Percentiles rank a stretch among this genome's conserved stretches.
phyloP scores from a whole-genome alignment of 2,797 vertebrate species.

The Pangasius mekongensis region DNA sequence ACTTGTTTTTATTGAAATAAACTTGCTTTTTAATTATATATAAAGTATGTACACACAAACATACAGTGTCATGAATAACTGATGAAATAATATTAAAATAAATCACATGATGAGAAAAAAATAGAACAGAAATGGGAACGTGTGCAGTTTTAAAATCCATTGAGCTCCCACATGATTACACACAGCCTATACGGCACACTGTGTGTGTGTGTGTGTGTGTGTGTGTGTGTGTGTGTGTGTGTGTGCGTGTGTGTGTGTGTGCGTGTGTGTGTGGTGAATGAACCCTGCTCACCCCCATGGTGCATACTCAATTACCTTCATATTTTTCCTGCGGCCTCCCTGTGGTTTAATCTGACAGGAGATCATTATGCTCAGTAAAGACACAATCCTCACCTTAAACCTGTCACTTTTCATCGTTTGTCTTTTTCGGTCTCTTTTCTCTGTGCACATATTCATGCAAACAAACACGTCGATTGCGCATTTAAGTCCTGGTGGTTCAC shows the following conservation, averaged over 20 bases:
- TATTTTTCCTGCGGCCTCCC: slow-evolving; percentile 42
- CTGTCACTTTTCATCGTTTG: slow-evolving; percentile 20
- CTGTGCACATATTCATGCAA: neutral
- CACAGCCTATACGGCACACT: neutral
- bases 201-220: slow-evolving; percentile 35
- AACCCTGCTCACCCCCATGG: slow-evolving; percentile 42
- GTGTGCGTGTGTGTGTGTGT: slow-evolving; percentile 40
- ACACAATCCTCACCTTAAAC: slow-evolving; percentile 33
- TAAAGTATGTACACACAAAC: slow-evolving; percentile 57
- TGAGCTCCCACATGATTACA: slow-evolving; percentile 49
- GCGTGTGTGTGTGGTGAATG: slow-evolving; percentile 45
- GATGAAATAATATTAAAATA: slow-evolving; percentile 47
- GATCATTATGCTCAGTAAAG: slow-evolving; percentile 35
- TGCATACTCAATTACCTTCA: slow-evolving; percentile 43
- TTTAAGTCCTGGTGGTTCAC: neutral
- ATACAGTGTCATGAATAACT: slow-evolving; percentile 57
- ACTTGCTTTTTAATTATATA: slow-evolving; percentile 62
- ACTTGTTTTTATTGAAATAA: slow-evolving; percentile 78
- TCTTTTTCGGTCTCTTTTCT: neutral
- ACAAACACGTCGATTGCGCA: neutral
- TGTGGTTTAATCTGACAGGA: slow-evolving; percentile 18
- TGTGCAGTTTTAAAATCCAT: slow-evolving; percentile 63
- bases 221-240: slow-evolving; percentile 37
- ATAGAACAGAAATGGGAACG: slow-evolving; percentile 41
- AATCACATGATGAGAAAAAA: slow-evolving; percentile 45